Evolutionary conservation across 2,888 invertebrate genomes (phyloP).

Genomic region (Drosophila falleni): DNA sequence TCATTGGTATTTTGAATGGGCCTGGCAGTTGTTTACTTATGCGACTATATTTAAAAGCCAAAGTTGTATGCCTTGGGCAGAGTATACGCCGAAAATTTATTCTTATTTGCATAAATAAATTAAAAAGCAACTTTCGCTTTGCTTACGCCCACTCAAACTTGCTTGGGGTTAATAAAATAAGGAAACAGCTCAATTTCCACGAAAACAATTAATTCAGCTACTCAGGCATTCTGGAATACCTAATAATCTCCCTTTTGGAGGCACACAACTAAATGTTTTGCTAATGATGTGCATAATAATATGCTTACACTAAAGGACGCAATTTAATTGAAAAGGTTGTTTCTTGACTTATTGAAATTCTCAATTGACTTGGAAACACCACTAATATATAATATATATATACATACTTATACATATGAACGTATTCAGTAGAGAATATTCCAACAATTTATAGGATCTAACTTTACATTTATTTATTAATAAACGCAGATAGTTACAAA

Average conservation of each 20-base stretch:
- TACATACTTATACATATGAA: background rate
- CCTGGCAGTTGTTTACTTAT: conserved; percentile 46
- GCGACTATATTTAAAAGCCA: conserved; percentile 45
- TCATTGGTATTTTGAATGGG: conserved; percentile 18
- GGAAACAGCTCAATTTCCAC: conserved; percentile 68
- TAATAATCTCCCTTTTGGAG: conserved; percentile 7
- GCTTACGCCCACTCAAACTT: conserved; percentile 10
- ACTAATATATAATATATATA: too few species aligned
- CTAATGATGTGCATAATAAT: conserved; percentile 78
- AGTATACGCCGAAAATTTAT: conserved; percentile 48
- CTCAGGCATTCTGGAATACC: conserved; percentile 21
- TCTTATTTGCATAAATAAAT: conserved; percentile 72
- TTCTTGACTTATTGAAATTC: conserved; percentile 24
- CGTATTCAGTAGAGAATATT: background rate
- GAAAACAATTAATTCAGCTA: conserved; percentile 67
- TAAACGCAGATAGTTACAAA: too few species aligned
- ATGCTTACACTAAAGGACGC: conserved; percentile 58
- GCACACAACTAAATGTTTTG: conserved; percentile 58
- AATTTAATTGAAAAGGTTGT: conserved; percentile 53
- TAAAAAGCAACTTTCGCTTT: conserved; percentile 54
- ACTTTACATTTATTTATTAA: too few species aligned
- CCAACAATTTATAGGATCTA: too few species aligned
- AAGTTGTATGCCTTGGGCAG: conserved; percentile 30
- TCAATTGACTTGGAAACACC: conserved; percentile 15
- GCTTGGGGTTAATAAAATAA: conserved; percentile 47